Percentiles rank a stretch among this genome's conserved stretches.
Evolutionary conservation across 2,113 vertebrate species (phyloP).

Genomic region (Circaetus gallicus): DNA sequence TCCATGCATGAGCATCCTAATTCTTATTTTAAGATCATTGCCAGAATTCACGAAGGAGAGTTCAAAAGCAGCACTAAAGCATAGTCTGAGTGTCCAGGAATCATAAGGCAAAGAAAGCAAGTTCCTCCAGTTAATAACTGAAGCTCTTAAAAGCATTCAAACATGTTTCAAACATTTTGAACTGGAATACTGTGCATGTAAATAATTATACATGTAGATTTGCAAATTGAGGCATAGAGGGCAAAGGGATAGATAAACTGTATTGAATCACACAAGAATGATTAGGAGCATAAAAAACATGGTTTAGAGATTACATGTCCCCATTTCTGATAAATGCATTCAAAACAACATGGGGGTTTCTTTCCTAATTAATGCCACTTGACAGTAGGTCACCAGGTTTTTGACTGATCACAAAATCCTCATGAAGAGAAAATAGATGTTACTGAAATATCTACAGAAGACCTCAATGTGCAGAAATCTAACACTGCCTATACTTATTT

Average conservation of each 20-base stretch:
- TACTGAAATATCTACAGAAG: not conserved
- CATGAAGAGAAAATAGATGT: not conserved
- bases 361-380: not conserved
- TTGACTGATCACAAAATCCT: not conserved
- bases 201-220: not conserved
- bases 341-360: accelerated
- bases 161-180: not conserved
- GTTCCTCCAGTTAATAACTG: not conserved
- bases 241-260: not conserved
- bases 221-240: not conserved
- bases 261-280: not conserved
- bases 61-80: not conserved
- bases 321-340: not conserved
- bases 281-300: not conserved
- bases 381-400: not conserved
- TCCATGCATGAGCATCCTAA: not conserved
- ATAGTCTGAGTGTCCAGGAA: not conserved
- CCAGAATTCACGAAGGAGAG: not conserved
- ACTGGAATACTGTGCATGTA: not conserved
- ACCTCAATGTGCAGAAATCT: not conserved
- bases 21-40: not conserved
- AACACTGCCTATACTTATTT: not conserved
- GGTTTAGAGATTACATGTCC: not conserved
- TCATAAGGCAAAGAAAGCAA: not conserved
- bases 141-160: not conserved